A percentile compares a stretch with the other conserved stretches of the same genome.
Conservation (phyloP, 2,888 invertebrate species). For the Drosophila diplacantha region DNA sequence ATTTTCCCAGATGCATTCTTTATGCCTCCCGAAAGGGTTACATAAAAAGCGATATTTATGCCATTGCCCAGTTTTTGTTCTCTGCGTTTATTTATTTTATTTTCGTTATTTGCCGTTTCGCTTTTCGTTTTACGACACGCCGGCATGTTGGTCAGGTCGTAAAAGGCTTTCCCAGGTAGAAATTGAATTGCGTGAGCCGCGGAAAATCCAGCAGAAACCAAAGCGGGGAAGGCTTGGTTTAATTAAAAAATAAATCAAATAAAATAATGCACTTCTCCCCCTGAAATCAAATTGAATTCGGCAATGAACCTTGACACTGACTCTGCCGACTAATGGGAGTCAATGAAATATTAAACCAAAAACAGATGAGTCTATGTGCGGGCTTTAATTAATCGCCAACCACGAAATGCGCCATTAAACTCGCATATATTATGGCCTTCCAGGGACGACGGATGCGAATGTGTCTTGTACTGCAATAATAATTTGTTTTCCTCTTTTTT, state of each 20-base stretch:
- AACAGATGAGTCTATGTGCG: not conserved
- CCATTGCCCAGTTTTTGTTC: slow-evolving; percentile 2
- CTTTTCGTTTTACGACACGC: slow-evolving; percentile 14
- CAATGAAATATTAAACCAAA: slow-evolving; percentile 9
- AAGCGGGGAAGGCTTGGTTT: not conserved
- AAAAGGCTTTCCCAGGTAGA: slow-evolving; percentile 40
- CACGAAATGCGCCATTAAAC: slow-evolving; percentile 26
- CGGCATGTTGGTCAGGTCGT: slow-evolving; percentile 44
- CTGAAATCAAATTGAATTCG: slow-evolving; percentile 19
- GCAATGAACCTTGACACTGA: slow-evolving; percentile 19
- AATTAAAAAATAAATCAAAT: slow-evolving; percentile 14
- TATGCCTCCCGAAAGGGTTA: slow-evolving; percentile 50
- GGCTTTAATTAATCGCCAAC: slow-evolving; percentile 22
- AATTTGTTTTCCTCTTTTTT: slow-evolving; percentile 5
- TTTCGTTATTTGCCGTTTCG: slow-evolving; percentile 22
- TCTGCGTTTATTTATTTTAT: slow-evolving; percentile 1
- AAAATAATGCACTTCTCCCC: not conserved
- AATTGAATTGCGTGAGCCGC: slow-evolving; percentile 38
- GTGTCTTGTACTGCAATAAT: slow-evolving; percentile 16
- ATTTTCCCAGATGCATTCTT: slow-evolving; percentile 54
- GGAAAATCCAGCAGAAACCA: slow-evolving; percentile 3
- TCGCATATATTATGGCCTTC: slow-evolving; percentile 1
- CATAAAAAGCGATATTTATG: slow-evolving; percentile 13
- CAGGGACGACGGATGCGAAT: not conserved
- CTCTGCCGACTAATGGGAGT: slow-evolving; percentile 6